phyloP scores from a whole-genome alignment of 2,888 invertebrate species.

The Thyatira batis region DNA sequence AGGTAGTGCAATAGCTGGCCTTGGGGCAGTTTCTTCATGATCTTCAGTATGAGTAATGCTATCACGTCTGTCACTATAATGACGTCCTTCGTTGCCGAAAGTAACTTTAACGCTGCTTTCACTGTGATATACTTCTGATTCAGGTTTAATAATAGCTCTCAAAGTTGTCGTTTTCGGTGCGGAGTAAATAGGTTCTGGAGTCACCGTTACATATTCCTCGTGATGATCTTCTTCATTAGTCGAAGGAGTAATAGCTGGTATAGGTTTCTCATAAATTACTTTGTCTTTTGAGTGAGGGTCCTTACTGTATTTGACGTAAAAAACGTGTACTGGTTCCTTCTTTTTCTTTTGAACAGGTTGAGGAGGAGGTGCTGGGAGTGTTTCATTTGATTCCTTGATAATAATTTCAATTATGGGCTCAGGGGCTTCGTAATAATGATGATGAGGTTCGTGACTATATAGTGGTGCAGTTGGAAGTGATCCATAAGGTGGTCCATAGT shows the following conservation, averaged over 20 bases:
- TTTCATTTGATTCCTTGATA: conserved; percentile 93
- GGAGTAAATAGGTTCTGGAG: conserved; percentile 75
- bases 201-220: conserved; percentile 81
- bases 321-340: conserved; percentile 94
- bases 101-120: conserved; percentile 91
- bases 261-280: conserved; percentile 90
- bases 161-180: conserved; percentile 89
- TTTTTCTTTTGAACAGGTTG: conserved; percentile 77
- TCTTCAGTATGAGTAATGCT: conserved; percentile 57
- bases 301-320: conserved; percentile 95
- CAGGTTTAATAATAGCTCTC: conserved; percentile 92
- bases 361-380: conserved; percentile 85
- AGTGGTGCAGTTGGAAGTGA: conserved; percentile 71
- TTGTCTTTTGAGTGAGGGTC: conserved; percentile 88
- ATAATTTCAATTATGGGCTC: conserved; percentile 96
- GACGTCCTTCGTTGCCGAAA: conserved; percentile 86
- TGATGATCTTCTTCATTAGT: conserved; percentile 84
- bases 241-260: conserved; percentile 89
- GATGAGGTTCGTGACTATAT: conserved; percentile 74
- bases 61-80: conserved; percentile 65
- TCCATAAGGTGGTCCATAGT: conserved; percentile 75
- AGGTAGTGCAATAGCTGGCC: conserved; percentile 82
- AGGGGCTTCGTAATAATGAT: conserved; percentile 87
- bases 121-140: conserved; percentile 91
- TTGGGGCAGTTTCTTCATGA: conserved; percentile 85